phyloP scores from a whole-genome alignment of 2,888 invertebrate genomes.

The Aporophyla lueneburgensis region DNA sequence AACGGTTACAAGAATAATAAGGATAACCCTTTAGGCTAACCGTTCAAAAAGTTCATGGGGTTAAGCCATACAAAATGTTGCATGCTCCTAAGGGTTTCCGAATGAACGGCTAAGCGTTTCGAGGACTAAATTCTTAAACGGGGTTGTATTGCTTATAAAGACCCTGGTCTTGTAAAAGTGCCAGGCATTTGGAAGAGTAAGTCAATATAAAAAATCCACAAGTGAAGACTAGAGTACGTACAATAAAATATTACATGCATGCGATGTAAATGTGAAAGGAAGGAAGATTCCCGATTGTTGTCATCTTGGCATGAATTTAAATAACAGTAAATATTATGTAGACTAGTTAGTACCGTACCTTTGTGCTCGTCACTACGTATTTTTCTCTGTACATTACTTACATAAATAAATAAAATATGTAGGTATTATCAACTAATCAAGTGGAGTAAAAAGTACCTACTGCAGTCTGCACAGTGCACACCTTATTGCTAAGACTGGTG shows the following conservation, averaged over 20 bases:
- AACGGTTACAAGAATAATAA: background rate
- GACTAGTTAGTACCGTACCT: background rate
- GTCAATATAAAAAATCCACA: background rate
- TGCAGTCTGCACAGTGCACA: too few species aligned
- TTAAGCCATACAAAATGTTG: background rate
- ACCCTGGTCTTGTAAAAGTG: background rate
- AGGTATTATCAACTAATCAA: background rate
- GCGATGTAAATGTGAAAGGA: background rate
- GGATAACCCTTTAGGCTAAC: background rate
- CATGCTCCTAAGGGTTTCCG: background rate
- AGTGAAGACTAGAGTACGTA: background rate
- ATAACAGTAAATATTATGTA: background rate
- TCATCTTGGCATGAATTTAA: background rate
- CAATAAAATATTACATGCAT: background rate
- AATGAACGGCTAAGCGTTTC: background rate
- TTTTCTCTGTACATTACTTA: background rate
- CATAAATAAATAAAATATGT: background rate
- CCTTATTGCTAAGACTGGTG: background rate
- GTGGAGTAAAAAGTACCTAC: background rate
- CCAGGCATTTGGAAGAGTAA: background rate
- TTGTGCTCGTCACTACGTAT: background rate
- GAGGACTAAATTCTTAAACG: background rate
- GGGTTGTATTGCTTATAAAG: background rate
- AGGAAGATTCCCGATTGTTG: background rate
- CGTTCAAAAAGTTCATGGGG: background rate